phyloP scores from a whole-genome alignment of 2,888 invertebrate species.

The Phortica magna region DNA sequence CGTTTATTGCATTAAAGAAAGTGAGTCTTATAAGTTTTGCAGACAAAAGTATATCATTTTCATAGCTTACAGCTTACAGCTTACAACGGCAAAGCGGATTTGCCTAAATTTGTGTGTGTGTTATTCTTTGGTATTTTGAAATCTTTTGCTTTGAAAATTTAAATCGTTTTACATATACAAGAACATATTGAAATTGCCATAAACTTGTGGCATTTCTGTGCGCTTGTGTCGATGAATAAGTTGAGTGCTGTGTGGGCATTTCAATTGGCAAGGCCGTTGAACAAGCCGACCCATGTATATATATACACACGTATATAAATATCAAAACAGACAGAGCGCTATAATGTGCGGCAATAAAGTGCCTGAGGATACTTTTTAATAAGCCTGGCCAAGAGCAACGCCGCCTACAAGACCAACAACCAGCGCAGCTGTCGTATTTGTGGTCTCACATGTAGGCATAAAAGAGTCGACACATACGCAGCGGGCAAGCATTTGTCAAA shows the following conservation, averaged over 20 bases:
- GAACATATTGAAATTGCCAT: no score
- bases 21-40: no score
- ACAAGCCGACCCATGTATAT: background rate
- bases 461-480: background rate
- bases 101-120: no score
- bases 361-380: constrained; percentile 1
- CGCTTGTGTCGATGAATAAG: background rate
- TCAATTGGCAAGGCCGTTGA: background rate
- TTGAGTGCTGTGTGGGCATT: background rate
- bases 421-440: background rate
- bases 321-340: background rate
- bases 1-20: no score
- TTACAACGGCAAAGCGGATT: no score
- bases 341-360: background rate
- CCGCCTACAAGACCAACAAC: background rate
- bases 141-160: no score
- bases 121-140: no score
- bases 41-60: no score
- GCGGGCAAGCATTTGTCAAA: background rate
- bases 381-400: background rate
- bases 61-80: no score
- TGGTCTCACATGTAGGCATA: background rate
- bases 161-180: no score
- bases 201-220: no score
- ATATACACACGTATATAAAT: background rate